phyloP scores from a whole-genome alignment of 2,113 vertebrate species.

The Laticauda colubrina region DNA sequence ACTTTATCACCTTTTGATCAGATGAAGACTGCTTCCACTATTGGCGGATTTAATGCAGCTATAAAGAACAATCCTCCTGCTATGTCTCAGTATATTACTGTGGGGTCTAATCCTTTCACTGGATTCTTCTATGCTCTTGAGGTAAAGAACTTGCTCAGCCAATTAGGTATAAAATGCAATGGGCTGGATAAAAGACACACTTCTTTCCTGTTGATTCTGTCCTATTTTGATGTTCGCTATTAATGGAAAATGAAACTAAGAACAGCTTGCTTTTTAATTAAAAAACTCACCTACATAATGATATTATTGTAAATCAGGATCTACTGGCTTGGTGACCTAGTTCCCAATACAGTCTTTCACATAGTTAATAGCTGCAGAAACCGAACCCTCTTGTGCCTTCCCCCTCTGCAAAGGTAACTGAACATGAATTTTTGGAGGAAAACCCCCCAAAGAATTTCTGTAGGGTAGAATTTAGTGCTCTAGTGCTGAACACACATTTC shows the following conservation, averaged over 20 bases:
- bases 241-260: not conserved
- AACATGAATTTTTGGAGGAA: not conserved
- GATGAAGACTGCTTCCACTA: conserved; percentile 97
- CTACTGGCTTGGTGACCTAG: not conserved
- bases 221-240: not conserved
- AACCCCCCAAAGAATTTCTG: not conserved
- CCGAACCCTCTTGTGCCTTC: not conserved
- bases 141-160: conserved; percentile 68
- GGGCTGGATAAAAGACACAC: not conserved
- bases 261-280: not conserved
- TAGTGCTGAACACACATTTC: not conserved
- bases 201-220: not conserved
- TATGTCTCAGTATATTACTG: conserved; percentile 96
- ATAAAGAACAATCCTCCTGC: conserved; percentile 94
- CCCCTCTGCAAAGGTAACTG: not conserved
- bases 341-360: not conserved
- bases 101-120: conserved; percentile 90
- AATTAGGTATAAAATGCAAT: not conserved
- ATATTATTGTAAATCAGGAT: not conserved
- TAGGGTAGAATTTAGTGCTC: not conserved
- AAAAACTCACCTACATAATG: not conserved
- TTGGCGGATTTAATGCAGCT: conserved; percentile 91
- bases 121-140: conserved; percentile 97
- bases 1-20: conserved; percentile 95
- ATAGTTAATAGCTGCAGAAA: not conserved